phyloP scores from a whole-genome alignment of 2,888 invertebrate genomes.

The Dasypolia templi region DNA sequence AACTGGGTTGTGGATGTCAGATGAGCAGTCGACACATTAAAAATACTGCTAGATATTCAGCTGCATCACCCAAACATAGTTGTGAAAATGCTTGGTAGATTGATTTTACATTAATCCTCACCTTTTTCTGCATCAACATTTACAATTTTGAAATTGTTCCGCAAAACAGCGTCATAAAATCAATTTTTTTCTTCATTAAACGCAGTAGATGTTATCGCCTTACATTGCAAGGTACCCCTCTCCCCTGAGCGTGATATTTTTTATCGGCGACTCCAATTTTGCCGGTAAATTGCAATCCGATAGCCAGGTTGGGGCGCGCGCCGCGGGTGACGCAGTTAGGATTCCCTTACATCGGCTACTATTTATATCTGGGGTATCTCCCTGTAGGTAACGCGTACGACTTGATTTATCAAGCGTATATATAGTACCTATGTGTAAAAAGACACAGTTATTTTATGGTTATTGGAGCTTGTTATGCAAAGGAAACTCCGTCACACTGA shows the following conservation, averaged over 20 bases:
- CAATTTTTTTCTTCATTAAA: conserved; percentile 44
- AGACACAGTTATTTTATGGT: background rate
- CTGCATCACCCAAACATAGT: background rate
- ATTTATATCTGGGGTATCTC: conserved; percentile 54
- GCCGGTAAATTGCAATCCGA: conserved; percentile 86
- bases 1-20: background rate
- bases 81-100: background rate
- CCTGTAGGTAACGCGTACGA: conserved; percentile 1
- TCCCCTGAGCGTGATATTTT: conserved; percentile 83
- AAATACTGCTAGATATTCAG: background rate
- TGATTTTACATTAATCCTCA: background rate
- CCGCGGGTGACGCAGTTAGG: conserved; percentile 65
- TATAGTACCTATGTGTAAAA: background rate
- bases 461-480: background rate
- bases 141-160: background rate
- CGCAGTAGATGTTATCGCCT: conserved; percentile 48
- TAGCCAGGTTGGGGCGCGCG: conserved; percentile 77
- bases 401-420: background rate
- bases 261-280: conserved; percentile 77
- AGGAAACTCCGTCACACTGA: background rate
- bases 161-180: conserved; percentile 18
- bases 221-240: conserved; percentile 53
- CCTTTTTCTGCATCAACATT: no score
- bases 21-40: background rate
- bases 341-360: conserved; percentile 59